Conservation (phyloP, 2,888 invertebrate genomes). For the Tethea ocularis region DNA sequence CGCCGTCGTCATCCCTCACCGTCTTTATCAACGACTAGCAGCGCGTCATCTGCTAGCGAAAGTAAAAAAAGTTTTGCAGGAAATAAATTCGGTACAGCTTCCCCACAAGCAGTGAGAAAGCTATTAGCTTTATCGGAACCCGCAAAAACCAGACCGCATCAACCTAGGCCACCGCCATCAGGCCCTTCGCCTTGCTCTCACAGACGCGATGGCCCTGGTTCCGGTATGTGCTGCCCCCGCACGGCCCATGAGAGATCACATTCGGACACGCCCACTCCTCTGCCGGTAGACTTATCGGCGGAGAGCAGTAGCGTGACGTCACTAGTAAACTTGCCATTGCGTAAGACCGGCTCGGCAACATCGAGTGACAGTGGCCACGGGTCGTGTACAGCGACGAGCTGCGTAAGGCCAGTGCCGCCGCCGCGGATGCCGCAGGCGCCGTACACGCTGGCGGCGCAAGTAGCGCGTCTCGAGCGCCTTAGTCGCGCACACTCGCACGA, state of each 20-base stretch:
- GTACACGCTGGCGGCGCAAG: conserved; percentile 93
- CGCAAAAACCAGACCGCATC: conserved; percentile 94
- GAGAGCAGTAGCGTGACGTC: conserved; percentile 98
- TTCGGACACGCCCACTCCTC: conserved; percentile 93
- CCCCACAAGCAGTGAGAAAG: conserved; percentile 98
- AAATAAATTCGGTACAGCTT: conserved; percentile 93
- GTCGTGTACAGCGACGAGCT: conserved; percentile 83
- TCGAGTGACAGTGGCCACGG: conserved; percentile 96
- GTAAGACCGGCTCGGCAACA: conserved; percentile 95
- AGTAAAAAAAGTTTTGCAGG: conserved; percentile 85
- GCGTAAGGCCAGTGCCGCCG: conserved; percentile 87
- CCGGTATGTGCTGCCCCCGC: conserved; percentile 73
- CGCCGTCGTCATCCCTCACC: conserved; percentile 96
- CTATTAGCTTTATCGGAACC: conserved; percentile 95
- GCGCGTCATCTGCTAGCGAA: conserved; percentile 94
- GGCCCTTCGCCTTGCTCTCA: conserved; percentile 87
- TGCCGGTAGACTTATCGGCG: conserved; percentile 94
- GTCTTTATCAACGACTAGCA: conserved; percentile 95
- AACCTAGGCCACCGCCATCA: conserved; percentile 87
- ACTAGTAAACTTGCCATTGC: conserved; percentile 93
- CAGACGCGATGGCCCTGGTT: conserved; percentile 84
- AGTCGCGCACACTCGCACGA: conserved; percentile 94
- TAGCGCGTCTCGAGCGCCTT: conserved; percentile 91
- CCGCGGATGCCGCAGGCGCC: conserved; percentile 89
- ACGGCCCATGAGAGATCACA: conserved; percentile 94